phyloP scores from a whole-genome alignment of 2,888 invertebrate genomes.

The Heterodera filipjevi region DNA sequence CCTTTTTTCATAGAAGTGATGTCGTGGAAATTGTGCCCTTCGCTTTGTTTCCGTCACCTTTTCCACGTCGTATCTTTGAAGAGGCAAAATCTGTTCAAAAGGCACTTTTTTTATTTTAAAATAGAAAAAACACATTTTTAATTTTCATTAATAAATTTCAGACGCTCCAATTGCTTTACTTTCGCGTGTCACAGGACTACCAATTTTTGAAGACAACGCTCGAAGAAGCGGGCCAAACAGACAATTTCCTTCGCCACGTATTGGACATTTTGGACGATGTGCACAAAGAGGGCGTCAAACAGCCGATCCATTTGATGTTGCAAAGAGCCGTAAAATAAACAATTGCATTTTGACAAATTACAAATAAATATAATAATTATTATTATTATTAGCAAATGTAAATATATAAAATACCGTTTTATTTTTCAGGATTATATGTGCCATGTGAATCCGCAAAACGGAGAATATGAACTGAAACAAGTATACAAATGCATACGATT shows the following conservation, averaged over 20 bases:
- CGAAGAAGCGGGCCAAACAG: constrained; percentile 55
- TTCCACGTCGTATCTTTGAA: constrained; percentile 56
- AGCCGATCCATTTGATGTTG: constrained; percentile 56
- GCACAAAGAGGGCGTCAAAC: constrained; percentile 50
- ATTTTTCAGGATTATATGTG: constrained; percentile 28
- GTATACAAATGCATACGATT: background rate
- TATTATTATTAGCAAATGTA: background rate
- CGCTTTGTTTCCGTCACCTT: constrained; percentile 63
- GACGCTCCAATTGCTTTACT: constrained; percentile 58
- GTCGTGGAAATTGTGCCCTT: constrained; percentile 59
- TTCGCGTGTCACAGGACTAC: constrained; percentile 56
- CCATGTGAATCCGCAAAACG: constrained; percentile 38
- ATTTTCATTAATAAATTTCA: constrained; percentile 25
- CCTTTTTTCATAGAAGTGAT: constrained; percentile 56
- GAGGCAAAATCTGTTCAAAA: constrained; percentile 58
- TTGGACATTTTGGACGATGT: constrained; percentile 56
- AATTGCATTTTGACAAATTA: no score
- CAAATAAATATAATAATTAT: no score
- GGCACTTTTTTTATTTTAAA: constrained; percentile 32
- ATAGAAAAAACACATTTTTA: no score
- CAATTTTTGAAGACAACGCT: constrained; percentile 59
- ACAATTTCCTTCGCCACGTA: constrained; percentile 59
- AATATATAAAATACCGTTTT: no score
- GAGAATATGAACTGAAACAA: background rate
- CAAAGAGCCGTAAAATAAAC: constrained; percentile 56